Evolutionary conservation across 2,888 invertebrate species (phyloP).

Genomic region (Brachylomia viminalis): DNA sequence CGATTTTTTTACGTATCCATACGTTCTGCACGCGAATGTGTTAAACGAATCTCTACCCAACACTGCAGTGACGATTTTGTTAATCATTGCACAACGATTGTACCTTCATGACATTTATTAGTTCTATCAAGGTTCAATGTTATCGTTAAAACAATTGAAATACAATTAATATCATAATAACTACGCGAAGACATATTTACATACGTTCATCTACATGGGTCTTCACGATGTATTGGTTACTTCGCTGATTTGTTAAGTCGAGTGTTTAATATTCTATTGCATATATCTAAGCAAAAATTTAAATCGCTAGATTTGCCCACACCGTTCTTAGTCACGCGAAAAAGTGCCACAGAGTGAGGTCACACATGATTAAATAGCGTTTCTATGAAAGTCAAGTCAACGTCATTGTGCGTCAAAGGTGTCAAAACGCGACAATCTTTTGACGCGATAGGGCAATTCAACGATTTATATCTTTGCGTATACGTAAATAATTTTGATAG

Average conservation of each 20-base stretch:
- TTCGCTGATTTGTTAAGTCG: constrained; percentile 48
- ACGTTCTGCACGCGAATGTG: too few relatives aligned
- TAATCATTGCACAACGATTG: constrained; percentile 35
- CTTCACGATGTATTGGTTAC: constrained; percentile 34
- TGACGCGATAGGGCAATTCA: not conserved
- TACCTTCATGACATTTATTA: constrained; percentile 60
- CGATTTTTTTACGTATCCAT: too few relatives aligned
- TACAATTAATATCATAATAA: constrained; percentile 39
- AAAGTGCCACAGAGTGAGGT: not conserved
- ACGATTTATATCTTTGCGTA: not conserved
- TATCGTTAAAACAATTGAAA: constrained; percentile 26
- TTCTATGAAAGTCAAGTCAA: not conserved
- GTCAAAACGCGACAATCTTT: not conserved
- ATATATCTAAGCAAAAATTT: constrained; percentile 16
- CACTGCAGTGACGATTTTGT: constrained; percentile 24
- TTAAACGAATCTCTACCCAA: constrained; percentile 56
- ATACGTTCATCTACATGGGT: not conserved
- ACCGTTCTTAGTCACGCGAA: not conserved
- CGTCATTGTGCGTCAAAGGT: not conserved
- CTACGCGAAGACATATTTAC: constrained; percentile 21
- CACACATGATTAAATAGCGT: not conserved
- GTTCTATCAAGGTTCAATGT: constrained; percentile 41
- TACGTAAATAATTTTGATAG: constrained; percentile 33
- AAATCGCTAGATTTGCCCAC: not conserved
- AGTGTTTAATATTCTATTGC: constrained; percentile 48